A percentile compares a stretch with the other conserved stretches of the same genome.
Evolutionary conservation across 2,888 invertebrate species (phyloP).

Genomic region (Caenorhabditis afra): DNA sequence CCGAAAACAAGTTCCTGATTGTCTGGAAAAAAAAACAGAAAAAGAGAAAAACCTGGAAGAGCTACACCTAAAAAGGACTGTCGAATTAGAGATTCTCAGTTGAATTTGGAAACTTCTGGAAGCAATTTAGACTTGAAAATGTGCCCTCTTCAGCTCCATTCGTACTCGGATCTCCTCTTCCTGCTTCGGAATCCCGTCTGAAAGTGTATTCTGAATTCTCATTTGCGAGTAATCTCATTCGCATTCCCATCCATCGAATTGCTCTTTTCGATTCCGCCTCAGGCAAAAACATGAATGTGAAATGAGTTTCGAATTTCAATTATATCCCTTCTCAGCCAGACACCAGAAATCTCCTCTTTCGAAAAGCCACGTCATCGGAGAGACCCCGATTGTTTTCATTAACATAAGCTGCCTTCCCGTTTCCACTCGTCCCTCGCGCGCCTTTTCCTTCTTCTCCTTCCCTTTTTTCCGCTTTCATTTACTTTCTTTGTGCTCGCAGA

Average conservation of each 20-base stretch:
- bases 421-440: slow-evolving; percentile 18
- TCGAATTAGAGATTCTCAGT: too few species aligned
- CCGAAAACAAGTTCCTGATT: too few species aligned
- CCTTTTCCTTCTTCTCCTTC: slow-evolving; percentile 3
- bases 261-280: slow-evolving; percentile 2
- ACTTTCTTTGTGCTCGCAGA: slow-evolving; percentile 10
- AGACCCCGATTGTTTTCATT: slow-evolving; percentile 26
- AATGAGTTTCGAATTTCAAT: too few species aligned
- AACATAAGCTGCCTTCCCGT: slow-evolving; percentile 21
- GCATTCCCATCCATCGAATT: neutral
- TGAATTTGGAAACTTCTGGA: too few species aligned
- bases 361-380: slow-evolving; percentile 30
- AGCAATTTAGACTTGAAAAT: too few species aligned
- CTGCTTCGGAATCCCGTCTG: too few species aligned
- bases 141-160: too few species aligned
- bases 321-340: slow-evolving; percentile 1
- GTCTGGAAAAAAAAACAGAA: neutral
- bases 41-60: neutral
- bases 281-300: slow-evolving; percentile 13
- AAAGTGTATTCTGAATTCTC: too few species aligned
- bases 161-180: too few species aligned
- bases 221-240: too few species aligned
- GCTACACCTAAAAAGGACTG: neutral
- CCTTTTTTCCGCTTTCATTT: slow-evolving; percentile 14
- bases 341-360: slow-evolving; percentile 10